Percentiles rank a stretch among this genome's conserved stretches.
Conservation (phyloP, 2,888 invertebrate species). For the Andrena minutula region DNA sequence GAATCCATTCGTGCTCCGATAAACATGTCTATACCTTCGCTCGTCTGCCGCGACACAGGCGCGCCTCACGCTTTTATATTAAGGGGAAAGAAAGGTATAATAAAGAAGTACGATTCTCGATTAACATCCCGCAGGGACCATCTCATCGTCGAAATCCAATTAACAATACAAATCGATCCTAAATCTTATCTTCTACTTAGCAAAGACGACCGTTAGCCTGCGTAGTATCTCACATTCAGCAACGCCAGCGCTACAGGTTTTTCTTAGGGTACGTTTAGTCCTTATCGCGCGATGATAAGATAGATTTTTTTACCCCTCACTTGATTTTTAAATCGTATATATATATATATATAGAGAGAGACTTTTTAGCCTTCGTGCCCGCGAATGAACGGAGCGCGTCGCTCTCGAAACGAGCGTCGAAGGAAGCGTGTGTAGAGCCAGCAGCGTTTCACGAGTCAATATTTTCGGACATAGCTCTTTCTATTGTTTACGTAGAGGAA, state of each 20-base stretch:
- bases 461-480: conserved; percentile 28
- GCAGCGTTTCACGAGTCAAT: conserved; percentile 38
- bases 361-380: not conserved
- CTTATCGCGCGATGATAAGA: conserved; percentile 8
- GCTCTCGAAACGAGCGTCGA: not conserved
- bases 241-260: conserved; percentile 11
- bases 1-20: not conserved
- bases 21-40: conserved; percentile 14
- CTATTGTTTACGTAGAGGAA: conserved; percentile 28
- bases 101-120: conserved; percentile 49
- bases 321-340: not conserved
- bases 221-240: conserved; percentile 44
- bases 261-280: conserved; percentile 30
- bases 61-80: conserved; percentile 62
- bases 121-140: conserved; percentile 79
- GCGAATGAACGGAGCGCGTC: conserved; percentile 6
- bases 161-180: conserved; percentile 55
- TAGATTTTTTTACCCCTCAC: conserved; percentile 19
- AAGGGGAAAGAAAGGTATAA: conserved; percentile 22
- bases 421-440: conserved; percentile 5
- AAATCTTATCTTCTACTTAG: conserved; percentile 53
- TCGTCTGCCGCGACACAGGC: conserved; percentile 18
- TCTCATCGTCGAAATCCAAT: conserved; percentile 63
- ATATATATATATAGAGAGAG: not conserved
- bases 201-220: conserved; percentile 47